A percentile compares a stretch with the other conserved stretches of the same genome.
phyloP scores from a whole-genome alignment of 1,140 invertebrate species.

The Thaumetopoea pityocampa region DNA sequence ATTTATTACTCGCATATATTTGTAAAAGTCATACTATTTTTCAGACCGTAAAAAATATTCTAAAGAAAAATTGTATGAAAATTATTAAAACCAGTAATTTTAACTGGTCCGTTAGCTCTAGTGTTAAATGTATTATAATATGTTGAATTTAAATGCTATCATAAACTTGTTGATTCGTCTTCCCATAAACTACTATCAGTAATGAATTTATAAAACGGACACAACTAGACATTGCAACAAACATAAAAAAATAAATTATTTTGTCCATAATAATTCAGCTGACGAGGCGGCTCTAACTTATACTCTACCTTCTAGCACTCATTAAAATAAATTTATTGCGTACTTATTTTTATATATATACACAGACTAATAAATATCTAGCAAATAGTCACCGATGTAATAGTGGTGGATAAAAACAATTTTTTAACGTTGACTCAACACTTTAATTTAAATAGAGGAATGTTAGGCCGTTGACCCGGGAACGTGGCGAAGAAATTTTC shows the following conservation, averaged over 20 bases:
- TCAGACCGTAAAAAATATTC: no score
- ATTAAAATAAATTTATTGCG: constrained; percentile 16
- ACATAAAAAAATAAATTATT: constrained; percentile 4
- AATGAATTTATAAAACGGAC: no score
- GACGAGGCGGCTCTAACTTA: constrained; percentile 7
- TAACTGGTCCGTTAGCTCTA: no score
- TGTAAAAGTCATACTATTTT: no score
- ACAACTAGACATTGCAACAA: no score
- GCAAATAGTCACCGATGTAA: constrained; percentile 7
- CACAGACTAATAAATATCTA: constrained; percentile 5
- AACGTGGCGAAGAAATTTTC: constrained; percentile 36
- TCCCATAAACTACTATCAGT: no score
- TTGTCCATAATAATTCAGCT: constrained; percentile 10
- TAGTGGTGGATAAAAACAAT: constrained; percentile 11
- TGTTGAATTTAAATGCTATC: no score
- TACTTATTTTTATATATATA: constrained; percentile 11
- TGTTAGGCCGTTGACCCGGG: constrained; percentile 48
- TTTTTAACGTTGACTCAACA: constrained; percentile 20
- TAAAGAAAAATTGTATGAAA: no score
- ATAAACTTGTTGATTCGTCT: no score
- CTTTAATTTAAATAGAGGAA: constrained; percentile 43
- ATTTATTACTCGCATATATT: no score
- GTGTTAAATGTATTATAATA: no score
- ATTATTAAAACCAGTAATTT: no score
- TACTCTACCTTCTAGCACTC: constrained; percentile 3